Conservation (phyloP, 2,888 invertebrate species). For the Anaspis maculata region DNA sequence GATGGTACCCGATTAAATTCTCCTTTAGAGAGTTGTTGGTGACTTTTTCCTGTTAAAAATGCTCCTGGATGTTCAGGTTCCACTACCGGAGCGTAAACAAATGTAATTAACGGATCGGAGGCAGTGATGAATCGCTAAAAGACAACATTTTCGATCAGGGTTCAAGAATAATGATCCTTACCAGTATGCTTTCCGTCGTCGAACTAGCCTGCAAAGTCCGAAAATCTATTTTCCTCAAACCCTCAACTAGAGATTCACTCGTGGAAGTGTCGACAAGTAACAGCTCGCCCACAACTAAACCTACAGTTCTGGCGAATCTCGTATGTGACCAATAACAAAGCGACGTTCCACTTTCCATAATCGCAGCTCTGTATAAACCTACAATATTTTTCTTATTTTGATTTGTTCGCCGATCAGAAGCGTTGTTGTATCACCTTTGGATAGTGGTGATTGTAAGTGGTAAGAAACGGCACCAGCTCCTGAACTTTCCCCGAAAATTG, state of each 20-base stretch:
- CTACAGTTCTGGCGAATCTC: background rate
- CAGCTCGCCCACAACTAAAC: background rate
- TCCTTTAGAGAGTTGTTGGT: no score
- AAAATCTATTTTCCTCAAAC: background rate
- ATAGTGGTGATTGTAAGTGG: constrained; percentile 6
- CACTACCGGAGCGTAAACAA: no score
- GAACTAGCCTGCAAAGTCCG: background rate
- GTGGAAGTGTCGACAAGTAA: background rate
- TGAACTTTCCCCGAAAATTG: constrained; percentile 18
- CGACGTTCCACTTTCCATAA: background rate
- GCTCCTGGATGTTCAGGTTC: no score
- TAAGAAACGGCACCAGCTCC: constrained; percentile 14
- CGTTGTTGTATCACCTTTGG: background rate
- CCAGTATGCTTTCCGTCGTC: background rate
- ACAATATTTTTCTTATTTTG: background rate
- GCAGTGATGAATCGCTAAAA: no score
- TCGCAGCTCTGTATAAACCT: background rate
- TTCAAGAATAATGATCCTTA: no score
- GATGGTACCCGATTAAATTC: no score
- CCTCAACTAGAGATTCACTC: background rate
- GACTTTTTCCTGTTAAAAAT: no score
- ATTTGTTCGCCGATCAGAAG: background rate
- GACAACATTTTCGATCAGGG: no score
- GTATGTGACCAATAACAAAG: background rate
- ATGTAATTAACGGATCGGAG: no score